Evolutionary conservation across 2,888 invertebrate genomes (phyloP), one percentile per base, ranked within the genome.

Genomic region (Reticulitermes lucifugus): DNA sequence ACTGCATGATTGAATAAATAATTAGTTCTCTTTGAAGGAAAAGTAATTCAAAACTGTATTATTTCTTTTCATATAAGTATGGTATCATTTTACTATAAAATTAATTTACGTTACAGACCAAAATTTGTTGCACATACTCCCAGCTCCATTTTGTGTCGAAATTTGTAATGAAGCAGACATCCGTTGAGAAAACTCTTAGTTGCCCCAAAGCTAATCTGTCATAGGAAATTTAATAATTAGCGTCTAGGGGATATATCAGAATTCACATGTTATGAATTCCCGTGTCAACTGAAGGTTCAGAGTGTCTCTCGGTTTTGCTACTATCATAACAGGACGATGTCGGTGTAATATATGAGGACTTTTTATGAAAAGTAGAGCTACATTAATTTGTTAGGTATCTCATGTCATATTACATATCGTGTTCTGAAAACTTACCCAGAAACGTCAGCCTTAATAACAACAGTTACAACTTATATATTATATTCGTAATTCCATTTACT

Each of bases 201-300:
- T 73, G n/a, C 21, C 77, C 77, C 77, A 41, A 7, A 77, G 77
- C 77, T 77, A 77, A 77, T 77, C 77, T 41, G 77, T 77, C 77
- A 77, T 77, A 46, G 22, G 29, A 41, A 12, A 46, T 73, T 46
- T 77, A 51, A 77, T 77, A 77, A 77, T 77, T 77, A 77, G 43
- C n/a, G 41, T 46, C 77, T 43, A 41, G 77, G 77, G 77, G 46
- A 77, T 77, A 77, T 25, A 65, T n/a, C 10, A 55, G 55, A 55
- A 55, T 18, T 9, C 5, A 18, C 14, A 18, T 55, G 5, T 18
- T 55, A 55, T 18, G 18, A 14, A 18, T 55, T 18, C 73, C 73
- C 41, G 18, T 70, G 65, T 65, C 51, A 6, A 1, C 51, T 1
- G 51, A 51, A 51, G 14, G 51, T 65, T 12, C 35, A 35, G 35